Base-by-base conservation (phyloP, 1,140 invertebrate species). In the Saccostrea echinata region DNA sequence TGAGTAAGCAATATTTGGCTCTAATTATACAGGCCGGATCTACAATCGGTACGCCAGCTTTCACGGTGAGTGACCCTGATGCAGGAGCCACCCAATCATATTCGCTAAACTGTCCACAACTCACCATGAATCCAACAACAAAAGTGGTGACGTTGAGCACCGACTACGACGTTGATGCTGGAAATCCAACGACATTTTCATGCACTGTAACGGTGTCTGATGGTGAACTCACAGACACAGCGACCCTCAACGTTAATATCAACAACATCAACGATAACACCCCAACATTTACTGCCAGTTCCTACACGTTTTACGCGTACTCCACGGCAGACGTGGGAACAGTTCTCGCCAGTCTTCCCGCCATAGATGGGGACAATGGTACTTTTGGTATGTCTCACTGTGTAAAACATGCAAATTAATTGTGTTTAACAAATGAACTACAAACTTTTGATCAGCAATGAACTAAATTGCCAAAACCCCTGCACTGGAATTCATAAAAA, bases 251-350 rank as follows among this genome's bases (percentile, higher is more conserved):
- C 21, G 86, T 91, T 21, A 89, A 30, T 16, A 87, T 91, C 13
- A 84, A 86, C 68, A 86, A 89, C 33, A 83, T 91, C 0, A 91
- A 91, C 76, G 89, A 91, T 53, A 91, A 91, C 52, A 88, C 82
- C 11, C 88, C 90, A 2, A 61, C 51, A 51, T 89, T 91, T 64
- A 30, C 83, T 18, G 80, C 24, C 6, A 83, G 43, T 24, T 76
- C 82, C 11, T 90, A 88, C 80, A 84, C 86, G n/a, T 76, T 84
- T 51, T 84, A 53, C 16, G 35, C 85, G 0, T 21, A 9, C 18
- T 53, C 84, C 4, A 71, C 76, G 33, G 53, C 53, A 27, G 57
- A 52, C 12, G 57, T 84, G 3, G 87, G 88, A 18, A 76, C 82
- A 9, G 55, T 21, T 9, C 43, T 91, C 21, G 84, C 76, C 16